Evolutionary conservation across 2,888 invertebrate species (phyloP).

Genomic region (Leptopilina drosophilae): DNA sequence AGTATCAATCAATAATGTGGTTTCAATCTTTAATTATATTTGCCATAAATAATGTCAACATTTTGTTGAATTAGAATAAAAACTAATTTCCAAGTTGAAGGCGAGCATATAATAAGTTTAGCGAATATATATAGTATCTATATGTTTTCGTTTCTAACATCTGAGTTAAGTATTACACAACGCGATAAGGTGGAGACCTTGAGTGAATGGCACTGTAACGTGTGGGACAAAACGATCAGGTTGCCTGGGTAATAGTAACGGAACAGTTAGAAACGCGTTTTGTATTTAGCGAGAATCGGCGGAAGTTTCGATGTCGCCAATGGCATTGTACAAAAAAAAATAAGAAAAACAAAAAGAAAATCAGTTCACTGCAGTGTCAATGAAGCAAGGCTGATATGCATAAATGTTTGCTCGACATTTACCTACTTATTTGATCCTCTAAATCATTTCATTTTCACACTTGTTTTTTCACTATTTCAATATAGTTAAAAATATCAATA

Average conservation of each 20-base stretch:
- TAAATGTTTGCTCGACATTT: constrained; percentile 2
- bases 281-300: constrained; percentile 33
- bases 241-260: constrained; percentile 28
- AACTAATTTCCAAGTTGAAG: not conserved
- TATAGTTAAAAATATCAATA: not conserved
- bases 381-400: not conserved
- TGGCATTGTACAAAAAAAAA: not conserved
- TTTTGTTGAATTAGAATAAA: not conserved
- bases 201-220: constrained; percentile 36
- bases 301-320: constrained; percentile 24
- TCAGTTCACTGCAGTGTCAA: constrained; percentile 12
- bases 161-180: constrained; percentile 35
- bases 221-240: constrained; percentile 21
- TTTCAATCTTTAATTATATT: no score
- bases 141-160: constrained; percentile 23
- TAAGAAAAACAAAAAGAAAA: not conserved
- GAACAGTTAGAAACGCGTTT: constrained; percentile 29
- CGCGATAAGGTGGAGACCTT: constrained; percentile 35
- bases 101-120: not conserved
- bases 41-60: no score
- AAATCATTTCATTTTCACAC: not conserved
- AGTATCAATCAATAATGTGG: no score
- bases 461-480: not conserved
- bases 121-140: no score
- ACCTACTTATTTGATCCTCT: not conserved